A percentile compares a stretch with the other conserved stretches of the same genome.
Conservation (phyloP, 1,140 invertebrate species). For the Monochamus saltuarius region DNA sequence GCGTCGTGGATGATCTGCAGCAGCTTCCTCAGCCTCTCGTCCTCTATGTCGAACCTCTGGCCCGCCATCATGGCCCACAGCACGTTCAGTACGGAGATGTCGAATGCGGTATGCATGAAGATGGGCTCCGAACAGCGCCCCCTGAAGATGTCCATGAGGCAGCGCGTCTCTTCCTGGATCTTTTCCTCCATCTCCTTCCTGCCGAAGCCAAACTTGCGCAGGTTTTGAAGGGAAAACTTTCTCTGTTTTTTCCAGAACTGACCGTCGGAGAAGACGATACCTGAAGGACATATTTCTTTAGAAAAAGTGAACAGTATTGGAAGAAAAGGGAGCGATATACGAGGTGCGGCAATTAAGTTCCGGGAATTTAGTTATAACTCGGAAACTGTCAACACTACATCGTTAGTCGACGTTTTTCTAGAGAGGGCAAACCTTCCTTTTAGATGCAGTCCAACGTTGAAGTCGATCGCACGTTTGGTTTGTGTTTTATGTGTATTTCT, state of each 20-base stretch:
- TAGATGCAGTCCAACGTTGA: too few relatives aligned
- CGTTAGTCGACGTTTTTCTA: too few relatives aligned
- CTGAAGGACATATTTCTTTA: conserved; percentile 50
- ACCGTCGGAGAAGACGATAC: conserved; percentile 77
- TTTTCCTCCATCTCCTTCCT: conserved; percentile 69
- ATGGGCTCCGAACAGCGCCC: conserved; percentile 41
- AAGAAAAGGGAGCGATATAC: too few relatives aligned
- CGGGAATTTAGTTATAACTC: too few relatives aligned
- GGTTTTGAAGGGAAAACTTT: conserved; percentile 68
- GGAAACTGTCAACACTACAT: too few relatives aligned
- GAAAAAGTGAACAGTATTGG: too few relatives aligned
- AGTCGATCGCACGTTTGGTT: too few relatives aligned
- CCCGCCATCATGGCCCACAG: conserved; percentile 74
- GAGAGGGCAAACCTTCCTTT: too few relatives aligned
- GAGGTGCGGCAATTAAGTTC: too few relatives aligned
- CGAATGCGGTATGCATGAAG: conserved; percentile 55
- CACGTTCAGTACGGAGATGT: conserved; percentile 69
- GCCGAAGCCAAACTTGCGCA: conserved; percentile 74
- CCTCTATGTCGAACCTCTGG: conserved; percentile 59
- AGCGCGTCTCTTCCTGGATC: conserved; percentile 64
- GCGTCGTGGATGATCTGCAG: conserved; percentile 64
- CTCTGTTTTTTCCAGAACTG: conserved; percentile 73
- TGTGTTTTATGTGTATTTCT: too few relatives aligned
- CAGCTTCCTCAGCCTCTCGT: conserved; percentile 59
- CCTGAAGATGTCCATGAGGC: conserved; percentile 56